phyloP scores from a whole-genome alignment of 2,797 vertebrate species.

The Sciurus vulgaris region DNA sequence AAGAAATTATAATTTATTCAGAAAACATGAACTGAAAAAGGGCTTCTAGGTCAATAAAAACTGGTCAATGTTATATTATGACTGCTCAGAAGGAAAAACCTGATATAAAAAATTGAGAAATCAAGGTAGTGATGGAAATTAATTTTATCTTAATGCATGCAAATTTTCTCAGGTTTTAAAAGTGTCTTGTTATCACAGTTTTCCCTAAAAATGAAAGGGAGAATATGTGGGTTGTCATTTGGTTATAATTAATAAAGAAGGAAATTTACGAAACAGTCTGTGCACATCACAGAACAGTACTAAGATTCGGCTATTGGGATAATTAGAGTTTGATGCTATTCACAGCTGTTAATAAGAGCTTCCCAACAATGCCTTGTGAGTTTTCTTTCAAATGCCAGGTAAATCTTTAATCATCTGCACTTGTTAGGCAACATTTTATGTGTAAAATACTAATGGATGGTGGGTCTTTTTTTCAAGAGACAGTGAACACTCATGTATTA shows the following conservation, averaged over 20 bases:
- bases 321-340: slow-evolving; percentile 1
- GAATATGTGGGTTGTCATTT: background rate
- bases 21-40: background rate
- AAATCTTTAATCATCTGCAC: slow-evolving; percentile 20
- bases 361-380: background rate
- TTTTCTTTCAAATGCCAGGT: background rate
- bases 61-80: background rate
- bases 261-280: background rate
- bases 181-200: background rate
- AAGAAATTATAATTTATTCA: slow-evolving; percentile 42
- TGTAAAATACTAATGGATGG: background rate
- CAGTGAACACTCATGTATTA: background rate
- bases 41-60: background rate
- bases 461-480: background rate
- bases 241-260: slow-evolving; percentile 13
- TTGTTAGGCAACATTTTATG: background rate
- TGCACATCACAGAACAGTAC: background rate
- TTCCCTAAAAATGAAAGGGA: background rate
- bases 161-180: background rate
- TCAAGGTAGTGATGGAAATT: slow-evolving; percentile 1
- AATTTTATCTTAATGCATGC: background rate
- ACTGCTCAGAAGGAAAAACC: slow-evolving; percentile 12
- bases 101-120: background rate
- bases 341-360: slow-evolving; percentile 14
- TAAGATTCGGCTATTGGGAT: background rate